Percentiles rank a stretch among this genome's conserved stretches.
These are phyloP conservation scores for Acrossocheilus fasciatus DNA, from an alignment of 2,797 vertebrate species.

Conservation along the genomic window DNA sequence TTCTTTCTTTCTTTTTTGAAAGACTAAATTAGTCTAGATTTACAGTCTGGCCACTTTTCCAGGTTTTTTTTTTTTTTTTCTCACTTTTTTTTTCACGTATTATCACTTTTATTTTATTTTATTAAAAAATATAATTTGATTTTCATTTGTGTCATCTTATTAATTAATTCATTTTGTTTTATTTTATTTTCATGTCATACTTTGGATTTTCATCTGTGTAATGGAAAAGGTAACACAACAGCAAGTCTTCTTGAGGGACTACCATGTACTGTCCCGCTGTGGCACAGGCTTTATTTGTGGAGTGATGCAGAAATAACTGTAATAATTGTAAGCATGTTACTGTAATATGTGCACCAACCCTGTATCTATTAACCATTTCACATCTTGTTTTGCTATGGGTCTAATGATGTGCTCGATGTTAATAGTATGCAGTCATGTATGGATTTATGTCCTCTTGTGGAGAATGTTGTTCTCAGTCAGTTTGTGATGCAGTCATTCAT, in stretches of 20 bases:
- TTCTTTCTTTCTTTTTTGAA: neutral
- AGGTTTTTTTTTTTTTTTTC: neutral
- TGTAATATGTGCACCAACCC: neutral
- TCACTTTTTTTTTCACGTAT: too few relatives aligned
- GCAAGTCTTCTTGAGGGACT: neutral
- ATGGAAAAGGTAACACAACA: neutral
- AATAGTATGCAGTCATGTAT: neutral
- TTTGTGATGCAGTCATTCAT: neutral
- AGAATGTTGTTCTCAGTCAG: neutral
- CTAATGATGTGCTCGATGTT: neutral
- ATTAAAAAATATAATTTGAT: neutral
- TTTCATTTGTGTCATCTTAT: neutral
- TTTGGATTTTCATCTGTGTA: neutral
- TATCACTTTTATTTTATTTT: neutral
- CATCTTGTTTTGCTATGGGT: neutral
- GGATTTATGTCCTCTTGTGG: neutral
- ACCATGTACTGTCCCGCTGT: neutral
- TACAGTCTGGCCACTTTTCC: neutral
- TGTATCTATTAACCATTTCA: neutral
- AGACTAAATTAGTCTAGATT: neutral
- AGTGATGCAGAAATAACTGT: neutral
- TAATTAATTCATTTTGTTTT: neutral
- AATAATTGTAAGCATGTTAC: neutral
- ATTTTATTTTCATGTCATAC: neutral
- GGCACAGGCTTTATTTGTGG: neutral